Evolutionary conservation across 1,140 invertebrate species (phyloP), one percentile per base, ranked within the genome.

Genomic region (Ericerus pela): DNA sequence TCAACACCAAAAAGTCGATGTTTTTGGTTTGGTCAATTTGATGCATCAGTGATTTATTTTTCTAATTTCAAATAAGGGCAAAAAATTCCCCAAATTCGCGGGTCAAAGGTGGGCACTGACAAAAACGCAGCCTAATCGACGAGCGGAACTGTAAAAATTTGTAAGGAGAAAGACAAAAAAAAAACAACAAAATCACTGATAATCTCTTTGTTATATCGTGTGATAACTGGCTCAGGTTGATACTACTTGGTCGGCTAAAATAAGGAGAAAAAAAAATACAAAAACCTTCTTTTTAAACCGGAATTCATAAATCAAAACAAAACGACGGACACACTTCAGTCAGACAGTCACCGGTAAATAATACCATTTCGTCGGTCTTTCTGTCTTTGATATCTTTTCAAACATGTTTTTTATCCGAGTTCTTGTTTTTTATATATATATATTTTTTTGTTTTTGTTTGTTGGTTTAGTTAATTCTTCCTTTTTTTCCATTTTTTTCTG

Each of bases 371-470:
- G 41, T 47, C 41, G 41, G 41, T 47, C 41, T 47, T 47, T 47
- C 10, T 47, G 22, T 47, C 41, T 47, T 47, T 47, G 41, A 47
- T 47, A 47, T 47, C 41, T 47, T 47, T 47, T 47, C 41, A 47
- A 47, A 47, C 41, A 47, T 47, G 41, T 47, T 47, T 47, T 47
- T n/a, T n/a, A n/a, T n/a, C n/a, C n/a, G n/a, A n/a, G n/a, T n/a
- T 47, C 41, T 47, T 47, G 16, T 18, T 47, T 47, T 47, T 24
- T 47, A 24, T 47, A 24, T 47, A 22, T 47, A 24, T 47, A 12
- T 18, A 24, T 47, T 47, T 47, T 12, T 47, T 47, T 47, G 20
- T 47, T 47, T 24, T 47, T 47, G 26, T 47, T 5, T 47, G 30
- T n/a, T 33, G 16, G 41, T 47, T 47, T 47, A 47, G 41, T 24